Percentiles rank a stretch among this genome's conserved stretches.
phyloP scores from a whole-genome alignment of 2,888 invertebrate genomes.

The Chymomyza caudatula region DNA sequence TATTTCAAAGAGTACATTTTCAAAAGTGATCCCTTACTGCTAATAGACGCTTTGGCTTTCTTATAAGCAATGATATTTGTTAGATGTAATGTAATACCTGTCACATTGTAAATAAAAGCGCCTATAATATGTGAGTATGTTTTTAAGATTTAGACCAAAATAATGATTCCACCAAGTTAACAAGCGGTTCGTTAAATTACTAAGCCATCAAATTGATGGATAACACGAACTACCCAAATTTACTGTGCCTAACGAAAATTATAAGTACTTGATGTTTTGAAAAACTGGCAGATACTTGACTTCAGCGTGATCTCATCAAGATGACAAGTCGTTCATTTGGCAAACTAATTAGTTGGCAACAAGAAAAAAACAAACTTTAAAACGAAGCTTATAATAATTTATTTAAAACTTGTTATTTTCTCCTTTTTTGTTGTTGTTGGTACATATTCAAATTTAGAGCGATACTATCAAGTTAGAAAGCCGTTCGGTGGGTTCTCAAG shows the following conservation, averaged over 20 bases:
- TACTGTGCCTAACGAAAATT: neutral
- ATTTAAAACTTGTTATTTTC: neutral
- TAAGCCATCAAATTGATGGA: neutral
- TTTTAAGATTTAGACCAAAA: neutral
- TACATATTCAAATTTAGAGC: neutral
- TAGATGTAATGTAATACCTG: neutral
- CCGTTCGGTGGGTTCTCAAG: neutral
- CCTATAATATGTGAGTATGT: neutral
- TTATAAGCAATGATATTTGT: neutral
- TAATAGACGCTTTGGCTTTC: neutral
- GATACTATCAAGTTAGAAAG: neutral
- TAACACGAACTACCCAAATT: neutral
- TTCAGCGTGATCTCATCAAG: neutral
- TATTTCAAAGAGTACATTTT: too few relatives aligned
- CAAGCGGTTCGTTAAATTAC: neutral
- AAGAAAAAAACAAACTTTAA: neutral
- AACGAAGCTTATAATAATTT: neutral
- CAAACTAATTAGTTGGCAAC: neutral
- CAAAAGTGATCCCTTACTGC: neutral
- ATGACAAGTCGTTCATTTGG: neutral
- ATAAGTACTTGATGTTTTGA: neutral
- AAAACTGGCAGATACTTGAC: neutral
- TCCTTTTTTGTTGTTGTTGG: neutral
- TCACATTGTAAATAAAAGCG: neutral
- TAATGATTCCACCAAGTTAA: neutral